Base-by-base conservation (phyloP, 2,888 invertebrate genomes). In the Ethmia dodecea region DNA sequence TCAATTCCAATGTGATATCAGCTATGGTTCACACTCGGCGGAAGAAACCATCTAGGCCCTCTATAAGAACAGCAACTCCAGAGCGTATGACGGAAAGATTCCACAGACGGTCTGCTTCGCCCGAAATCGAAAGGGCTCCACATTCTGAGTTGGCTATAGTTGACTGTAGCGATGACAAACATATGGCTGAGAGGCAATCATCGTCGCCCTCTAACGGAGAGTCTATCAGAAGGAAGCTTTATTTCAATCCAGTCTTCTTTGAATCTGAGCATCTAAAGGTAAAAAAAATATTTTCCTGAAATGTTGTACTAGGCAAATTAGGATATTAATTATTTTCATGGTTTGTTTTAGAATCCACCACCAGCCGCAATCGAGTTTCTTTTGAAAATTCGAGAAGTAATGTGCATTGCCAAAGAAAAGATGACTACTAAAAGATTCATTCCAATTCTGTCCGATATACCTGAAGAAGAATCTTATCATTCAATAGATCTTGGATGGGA, bases 221-320 rank as follows among this genome's bases (percentile, higher is more conserved):
- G 39, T 61, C 62, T 0, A 88, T 91, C 5, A 87, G 95, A 38
- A 90, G 91, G 52, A 95, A 95, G 60, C 79, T 96, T 3, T 95
- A 95, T 64, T 96, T 96, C 59, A 96, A 95, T 75, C 95, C 95
- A 0, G 94, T 95, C 1, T 97, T 95, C 69, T 95, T 97, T 59
- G 96, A 97, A 69, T 92, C 92, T 1, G 94, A 95, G 62, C 80
- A 94, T 42, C 78, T 97, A 33, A 88, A 93, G 89, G 95, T 95
- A 86, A 9, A 2, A 22, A 22, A 22, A 8, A 4, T n/a, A 22
- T n/a, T 6, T 22, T n/a, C 22, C 9, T 22, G n/a, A 8, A 22
- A 4, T 8, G 18, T 18, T 18, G 6, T 18, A n/a, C n/a, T n/a
- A n/a, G n/a, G n/a, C n/a, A n/a, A n/a, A n/a, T 22, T 22, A 22